These are phyloP conservation scores for Cistogaster globosa DNA, from an alignment of 2,888 invertebrate genomes.

Conservation along the genomic window DNA sequence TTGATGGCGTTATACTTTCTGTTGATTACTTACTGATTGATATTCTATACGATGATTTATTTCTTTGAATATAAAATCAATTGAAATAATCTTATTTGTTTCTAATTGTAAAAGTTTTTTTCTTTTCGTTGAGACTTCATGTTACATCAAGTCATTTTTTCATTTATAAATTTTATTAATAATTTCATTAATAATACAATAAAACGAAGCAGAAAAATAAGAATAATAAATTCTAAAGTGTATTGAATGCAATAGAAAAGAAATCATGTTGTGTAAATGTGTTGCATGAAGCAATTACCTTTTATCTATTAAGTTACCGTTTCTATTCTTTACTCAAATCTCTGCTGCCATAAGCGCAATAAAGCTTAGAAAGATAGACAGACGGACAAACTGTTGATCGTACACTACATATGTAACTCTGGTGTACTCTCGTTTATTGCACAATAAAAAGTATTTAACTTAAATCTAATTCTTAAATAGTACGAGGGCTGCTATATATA, in stretches of 20 bases:
- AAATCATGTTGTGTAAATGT: constrained; percentile 41
- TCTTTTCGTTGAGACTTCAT: too few relatives aligned
- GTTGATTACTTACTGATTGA: too few relatives aligned
- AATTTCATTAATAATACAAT: neutral
- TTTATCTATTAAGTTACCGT: constrained; percentile 48
- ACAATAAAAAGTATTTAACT: constrained; percentile 38
- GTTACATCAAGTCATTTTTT: too few relatives aligned
- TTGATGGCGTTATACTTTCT: too few relatives aligned
- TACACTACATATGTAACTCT: neutral
- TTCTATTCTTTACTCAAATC: constrained; percentile 35
- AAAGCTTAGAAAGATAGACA: constrained; percentile 2
- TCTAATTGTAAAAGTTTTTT: too few relatives aligned
- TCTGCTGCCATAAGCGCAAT: constrained; percentile 14
- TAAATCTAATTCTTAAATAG: constrained; percentile 32
- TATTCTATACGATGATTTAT: too few relatives aligned
- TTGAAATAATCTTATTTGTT: too few relatives aligned
- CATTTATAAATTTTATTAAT: too few relatives aligned
- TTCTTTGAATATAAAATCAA: too few relatives aligned
- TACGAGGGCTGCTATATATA: too few relatives aligned
- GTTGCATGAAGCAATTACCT: constrained; percentile 43
- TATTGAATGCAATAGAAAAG: constrained; percentile 3
- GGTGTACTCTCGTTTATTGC: neutral
- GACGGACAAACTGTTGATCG: neutral
- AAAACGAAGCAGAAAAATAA: neutral
- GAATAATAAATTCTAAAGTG: neutral